A percentile compares a stretch with the other conserved stretches of the same genome.
These are phyloP conservation scores for Macroteleia sp. DNA, from an alignment of 2,888 invertebrate genomes.

Conservation along the genomic window DNA sequence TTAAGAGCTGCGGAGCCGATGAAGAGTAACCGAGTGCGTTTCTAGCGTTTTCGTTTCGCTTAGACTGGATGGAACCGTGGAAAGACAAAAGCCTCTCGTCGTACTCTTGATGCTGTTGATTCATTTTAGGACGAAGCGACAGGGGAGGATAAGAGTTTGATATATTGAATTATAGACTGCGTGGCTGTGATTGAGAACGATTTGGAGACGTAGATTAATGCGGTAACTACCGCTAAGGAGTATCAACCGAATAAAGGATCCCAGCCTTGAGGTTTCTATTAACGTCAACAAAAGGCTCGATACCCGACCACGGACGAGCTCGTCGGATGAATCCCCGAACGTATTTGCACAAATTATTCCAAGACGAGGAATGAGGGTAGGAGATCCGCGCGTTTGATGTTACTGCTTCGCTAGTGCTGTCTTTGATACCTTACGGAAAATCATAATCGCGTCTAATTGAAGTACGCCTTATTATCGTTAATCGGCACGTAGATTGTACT, in stretches of 20 bases:
- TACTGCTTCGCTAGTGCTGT: conserved; percentile 10
- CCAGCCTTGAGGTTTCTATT: conserved; percentile 45
- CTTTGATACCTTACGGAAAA: conserved; percentile 34
- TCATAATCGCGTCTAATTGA: conserved; percentile 26
- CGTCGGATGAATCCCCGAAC: conserved; percentile 22
- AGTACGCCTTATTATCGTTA: conserved; percentile 13
- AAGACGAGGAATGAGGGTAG: neutral
- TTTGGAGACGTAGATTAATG: conserved; percentile 73
- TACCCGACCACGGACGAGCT: conserved; percentile 23
- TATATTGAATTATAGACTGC: conserved; percentile 77
- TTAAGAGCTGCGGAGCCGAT: conserved; percentile 75
- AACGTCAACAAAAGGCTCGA: conserved; percentile 56
- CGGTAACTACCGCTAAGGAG: conserved; percentile 73
- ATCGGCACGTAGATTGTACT: conserved; percentile 21
- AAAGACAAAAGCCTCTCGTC: conserved; percentile 72
- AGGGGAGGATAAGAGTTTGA: conserved; percentile 69
- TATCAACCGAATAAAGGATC: conserved; percentile 53
- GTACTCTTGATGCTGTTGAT: conserved; percentile 37
- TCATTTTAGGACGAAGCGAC: conserved; percentile 13
- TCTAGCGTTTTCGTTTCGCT: conserved; percentile 64
- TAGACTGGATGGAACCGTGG: conserved; percentile 69
- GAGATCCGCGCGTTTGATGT: conserved; percentile 29
- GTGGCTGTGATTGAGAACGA: conserved; percentile 73
- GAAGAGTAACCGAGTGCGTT: conserved; percentile 68
- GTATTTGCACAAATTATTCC: conserved; percentile 44